Evolutionary conservation across 2,113 vertebrate genomes (phyloP).

Genomic region (Carollia perspicillata): DNA sequence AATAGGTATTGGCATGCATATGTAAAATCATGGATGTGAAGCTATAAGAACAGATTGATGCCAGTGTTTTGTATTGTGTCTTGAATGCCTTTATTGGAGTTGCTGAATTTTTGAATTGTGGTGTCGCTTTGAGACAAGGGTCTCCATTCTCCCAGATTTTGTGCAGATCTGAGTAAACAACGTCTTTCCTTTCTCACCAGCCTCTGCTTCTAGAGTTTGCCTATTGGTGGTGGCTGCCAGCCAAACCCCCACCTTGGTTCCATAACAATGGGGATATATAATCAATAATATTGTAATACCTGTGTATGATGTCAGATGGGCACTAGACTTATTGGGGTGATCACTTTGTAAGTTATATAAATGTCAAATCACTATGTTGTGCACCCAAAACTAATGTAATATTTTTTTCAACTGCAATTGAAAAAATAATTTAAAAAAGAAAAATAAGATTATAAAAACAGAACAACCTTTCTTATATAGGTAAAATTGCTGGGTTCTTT

Average conservation of each 20-base stretch:
- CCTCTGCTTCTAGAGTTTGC: too few species aligned
- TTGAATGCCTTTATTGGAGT: slow-evolving; percentile 3
- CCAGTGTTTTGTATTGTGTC: background rate
- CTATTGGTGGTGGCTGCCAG: too few species aligned
- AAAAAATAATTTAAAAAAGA: background rate
- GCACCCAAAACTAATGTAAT: too few species aligned
- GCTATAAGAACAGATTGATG: background rate
- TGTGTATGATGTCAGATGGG: background rate
- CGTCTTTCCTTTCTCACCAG: too few species aligned
- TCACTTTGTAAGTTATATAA: background rate
- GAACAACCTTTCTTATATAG: background rate
- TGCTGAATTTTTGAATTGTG: background rate
- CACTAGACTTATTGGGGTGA: background rate
- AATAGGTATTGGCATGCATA: background rate
- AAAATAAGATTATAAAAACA: background rate
- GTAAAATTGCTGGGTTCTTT: slow-evolving; percentile 1
- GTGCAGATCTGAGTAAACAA: too few species aligned
- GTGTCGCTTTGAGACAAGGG: too few species aligned
- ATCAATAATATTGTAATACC: too few species aligned
- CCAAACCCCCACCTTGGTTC: too few species aligned
- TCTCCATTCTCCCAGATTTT: too few species aligned
- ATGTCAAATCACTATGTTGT: too few species aligned
- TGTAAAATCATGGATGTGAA: background rate
- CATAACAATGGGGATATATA: background rate
- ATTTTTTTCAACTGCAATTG: background rate